A percentile compares a stretch with the other conserved stretches of the same genome.
Evolutionary conservation across 2,888 invertebrate genomes (phyloP).

Genomic region (Polydrusus pterygomalis): DNA sequence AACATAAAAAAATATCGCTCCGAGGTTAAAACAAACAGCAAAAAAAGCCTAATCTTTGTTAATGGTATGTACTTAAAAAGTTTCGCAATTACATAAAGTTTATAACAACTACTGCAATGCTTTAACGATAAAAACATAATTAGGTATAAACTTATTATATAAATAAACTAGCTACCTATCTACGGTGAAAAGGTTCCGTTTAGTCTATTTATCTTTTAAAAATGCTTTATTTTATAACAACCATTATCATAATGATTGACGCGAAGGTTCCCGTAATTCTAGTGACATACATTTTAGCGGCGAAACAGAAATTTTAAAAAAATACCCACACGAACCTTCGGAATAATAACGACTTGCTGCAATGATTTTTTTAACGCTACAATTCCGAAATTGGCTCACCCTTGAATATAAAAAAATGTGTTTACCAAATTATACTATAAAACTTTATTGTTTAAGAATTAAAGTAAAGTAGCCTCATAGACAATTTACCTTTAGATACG

Average conservation of each 20-base stretch:
- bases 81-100: constrained; percentile 33
- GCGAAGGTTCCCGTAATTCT: constrained; percentile 42
- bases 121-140: constrained; percentile 42
- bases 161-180: constrained; percentile 6
- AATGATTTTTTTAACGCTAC: too few relatives aligned
- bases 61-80: constrained; percentile 23
- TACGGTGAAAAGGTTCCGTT: constrained; percentile 12
- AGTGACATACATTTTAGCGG: constrained; percentile 41
- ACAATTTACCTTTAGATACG: too few relatives aligned
- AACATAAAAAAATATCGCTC: constrained; percentile 15
- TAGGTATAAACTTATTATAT: constrained; percentile 25
- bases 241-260: constrained; percentile 46
- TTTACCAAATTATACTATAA: too few relatives aligned
- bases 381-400: too few relatives aligned
- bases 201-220: constrained; percentile 21
- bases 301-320: background rate
- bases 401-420: too few relatives aligned
- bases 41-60: constrained; percentile 26
- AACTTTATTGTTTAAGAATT: too few relatives aligned
- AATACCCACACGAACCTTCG: too few relatives aligned
- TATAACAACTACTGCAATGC: constrained; percentile 39
- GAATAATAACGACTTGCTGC: too few relatives aligned
- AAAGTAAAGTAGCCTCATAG: too few relatives aligned
- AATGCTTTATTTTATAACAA: constrained; percentile 7
- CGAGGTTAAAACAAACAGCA: constrained; percentile 30